These are phyloP conservation scores for Drosophila navojoa DNA, from an alignment of 1,140 invertebrate species.

Conservation along the genomic window DNA sequence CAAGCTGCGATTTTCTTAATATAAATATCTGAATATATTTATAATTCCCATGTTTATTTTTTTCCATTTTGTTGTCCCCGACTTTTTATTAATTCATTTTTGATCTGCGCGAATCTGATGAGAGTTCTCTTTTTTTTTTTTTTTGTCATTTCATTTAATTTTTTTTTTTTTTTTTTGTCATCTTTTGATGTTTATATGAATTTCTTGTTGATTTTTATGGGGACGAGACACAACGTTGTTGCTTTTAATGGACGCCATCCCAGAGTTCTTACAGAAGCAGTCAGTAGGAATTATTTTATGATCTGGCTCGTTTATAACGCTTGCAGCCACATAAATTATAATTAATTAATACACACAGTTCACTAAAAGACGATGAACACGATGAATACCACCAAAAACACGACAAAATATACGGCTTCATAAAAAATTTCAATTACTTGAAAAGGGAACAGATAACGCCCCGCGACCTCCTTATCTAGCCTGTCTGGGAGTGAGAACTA, in stretches of 20 bases:
- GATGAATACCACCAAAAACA: slow-evolving; percentile 3
- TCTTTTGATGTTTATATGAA: slow-evolving; percentile 53
- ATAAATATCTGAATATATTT: slow-evolving; percentile 54
- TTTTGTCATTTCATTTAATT: too few species aligned
- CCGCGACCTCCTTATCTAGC: too few species aligned
- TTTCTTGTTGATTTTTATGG: slow-evolving; percentile 44
- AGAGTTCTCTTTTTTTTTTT: slow-evolving; percentile 52
- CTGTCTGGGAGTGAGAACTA: too few species aligned
- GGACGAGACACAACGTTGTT: slow-evolving; percentile 37
- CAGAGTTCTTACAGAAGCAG: slow-evolving; percentile 45
- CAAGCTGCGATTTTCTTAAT: slow-evolving; percentile 53
- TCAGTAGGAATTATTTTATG: slow-evolving; percentile 71
- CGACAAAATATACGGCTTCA: slow-evolving; percentile 24
- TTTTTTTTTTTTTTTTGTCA: slow-evolving; percentile 50
- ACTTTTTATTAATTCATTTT: slow-evolving; percentile 52
- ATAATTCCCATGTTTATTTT: slow-evolving; percentile 20
- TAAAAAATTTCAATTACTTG: slow-evolving; percentile 17
- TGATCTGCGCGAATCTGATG: slow-evolving; percentile 33
- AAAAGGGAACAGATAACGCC: too few species aligned
- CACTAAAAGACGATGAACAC: slow-evolving; percentile 36
- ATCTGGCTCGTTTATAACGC: slow-evolving; percentile 74
- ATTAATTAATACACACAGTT: slow-evolving; percentile 69
- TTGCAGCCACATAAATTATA: slow-evolving; percentile 79
- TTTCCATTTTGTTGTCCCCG: slow-evolving; percentile 18
- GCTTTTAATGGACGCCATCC: slow-evolving; percentile 38